Percentiles rank a stretch among this genome's conserved stretches.
Evolutionary conservation across 2,113 vertebrate genomes (phyloP).

Genomic region (Poicephalus meyeri): DNA sequence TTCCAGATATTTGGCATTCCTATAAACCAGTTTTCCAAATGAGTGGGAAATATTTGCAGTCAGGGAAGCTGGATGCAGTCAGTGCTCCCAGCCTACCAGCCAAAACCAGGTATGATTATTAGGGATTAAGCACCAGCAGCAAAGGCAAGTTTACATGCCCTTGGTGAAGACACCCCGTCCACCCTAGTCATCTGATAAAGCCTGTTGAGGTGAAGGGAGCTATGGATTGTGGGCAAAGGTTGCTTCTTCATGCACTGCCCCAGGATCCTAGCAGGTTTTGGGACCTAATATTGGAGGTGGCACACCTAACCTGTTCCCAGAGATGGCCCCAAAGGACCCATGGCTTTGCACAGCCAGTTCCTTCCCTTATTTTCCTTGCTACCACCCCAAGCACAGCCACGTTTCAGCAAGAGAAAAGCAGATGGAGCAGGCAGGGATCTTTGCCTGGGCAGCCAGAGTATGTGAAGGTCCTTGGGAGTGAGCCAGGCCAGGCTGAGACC

Average conservation of each 20-base stretch:
- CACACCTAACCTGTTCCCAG: accelerated
- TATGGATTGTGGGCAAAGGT: accelerated
- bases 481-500: conserved; percentile 17
- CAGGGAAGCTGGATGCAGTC: neutral
- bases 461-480: neutral
- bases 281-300: neutral
- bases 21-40: neutral
- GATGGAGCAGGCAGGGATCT: neutral
- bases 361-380: neutral
- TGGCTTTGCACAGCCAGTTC: neutral
- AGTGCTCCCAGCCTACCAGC: neutral
- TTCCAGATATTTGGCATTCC: neutral
- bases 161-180: neutral
- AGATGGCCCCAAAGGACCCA: neutral
- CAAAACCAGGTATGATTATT: neutral
- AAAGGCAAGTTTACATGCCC: neutral
- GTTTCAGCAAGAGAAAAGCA: neutral
- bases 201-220: neutral
- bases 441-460: neutral
- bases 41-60: neutral
- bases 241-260: neutral
- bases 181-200: neutral
- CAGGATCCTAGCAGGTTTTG: neutral
- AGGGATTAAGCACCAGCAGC: neutral
- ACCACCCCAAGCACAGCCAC: neutral